phyloP scores from a whole-genome alignment of 2,888 invertebrate genomes.

The Elysia crispata region DNA sequence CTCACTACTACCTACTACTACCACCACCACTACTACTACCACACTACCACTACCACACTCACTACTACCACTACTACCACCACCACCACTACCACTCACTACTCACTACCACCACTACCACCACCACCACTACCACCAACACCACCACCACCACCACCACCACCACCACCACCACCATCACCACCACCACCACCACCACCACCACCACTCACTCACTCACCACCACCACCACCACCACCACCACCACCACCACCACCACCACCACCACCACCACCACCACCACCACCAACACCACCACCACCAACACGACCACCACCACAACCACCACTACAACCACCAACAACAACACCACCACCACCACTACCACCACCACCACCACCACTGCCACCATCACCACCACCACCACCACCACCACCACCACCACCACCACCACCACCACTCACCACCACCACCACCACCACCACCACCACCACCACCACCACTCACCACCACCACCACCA shows the following conservation, averaged over 20 bases:
- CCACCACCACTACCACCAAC: no score
- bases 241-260: background rate
- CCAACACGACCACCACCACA: slow-evolving; percentile 22
- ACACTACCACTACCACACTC: no score
- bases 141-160: no score
- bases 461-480: no score
- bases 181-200: slow-evolving; percentile 18
- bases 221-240: no score
- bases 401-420: slow-evolving; percentile 5
- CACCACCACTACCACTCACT: no score
- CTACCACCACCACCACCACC: background rate
- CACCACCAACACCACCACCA: slow-evolving; percentile 6
- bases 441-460: slow-evolving; percentile 24
- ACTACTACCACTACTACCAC: no score
- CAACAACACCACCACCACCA: slow-evolving; percentile 5
- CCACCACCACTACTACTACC: slow-evolving; percentile 23
- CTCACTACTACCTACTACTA: no score
- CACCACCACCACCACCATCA: slow-evolving; percentile 27
- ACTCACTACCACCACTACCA: no score
- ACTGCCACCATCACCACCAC: background rate
- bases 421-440: background rate
- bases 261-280: slow-evolving; percentile 9
- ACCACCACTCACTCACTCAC: no score
- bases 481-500: no score
- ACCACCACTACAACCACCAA: slow-evolving; percentile 20